Evolutionary conservation across 2,888 invertebrate genomes (phyloP), one percentile per base, ranked within the genome.

Genomic region (Graphium colonna): DNA sequence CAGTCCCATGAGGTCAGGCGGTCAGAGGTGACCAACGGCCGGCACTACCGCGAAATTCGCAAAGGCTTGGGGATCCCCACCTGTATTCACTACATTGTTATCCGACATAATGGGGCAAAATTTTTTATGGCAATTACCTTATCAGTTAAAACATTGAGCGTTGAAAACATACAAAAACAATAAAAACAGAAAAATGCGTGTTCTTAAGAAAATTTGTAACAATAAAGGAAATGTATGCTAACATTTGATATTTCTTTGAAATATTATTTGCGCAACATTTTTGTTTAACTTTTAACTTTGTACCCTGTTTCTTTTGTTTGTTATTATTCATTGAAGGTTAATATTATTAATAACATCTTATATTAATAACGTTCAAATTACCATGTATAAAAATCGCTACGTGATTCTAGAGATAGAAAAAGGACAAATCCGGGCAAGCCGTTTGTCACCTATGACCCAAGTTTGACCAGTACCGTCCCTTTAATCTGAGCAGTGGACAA

Each of bases 371-470:
- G n/a, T n/a, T n/a, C n/a, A n/a, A n/a, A n/a, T n/a, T n/a, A n/a
- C n/a, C n/a, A n/a, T n/a, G n/a, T n/a, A n/a, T n/a, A n/a, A n/a
- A n/a, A n/a, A n/a, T n/a, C n/a, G n/a, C n/a, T n/a, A n/a, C n/a
- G n/a, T n/a, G n/a, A n/a, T n/a, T n/a, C n/a, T n/a, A 33, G 33
- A 2, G 33, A 26, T 26, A 7, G 36, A 33, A 47, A 17, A 2
- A 21, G 40, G 63, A 62, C 66, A 61, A 66, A 77, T 77, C 79
- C 82, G 79, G 84, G 75, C 73, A 64, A 56, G 41, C 86, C 87
- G 88, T 88, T 88, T 71, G 77, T 85, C 82, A 88, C 88, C 88
- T 86, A 69, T 88, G 88, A 88, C 88, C 88, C 86, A 69, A 64
- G 84, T 73, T 71, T 79, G 83, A 83, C 86, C 81, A 79, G 69